Conservation (phyloP, 1,140 invertebrate species). For the Drosophila ohnishii region DNA sequence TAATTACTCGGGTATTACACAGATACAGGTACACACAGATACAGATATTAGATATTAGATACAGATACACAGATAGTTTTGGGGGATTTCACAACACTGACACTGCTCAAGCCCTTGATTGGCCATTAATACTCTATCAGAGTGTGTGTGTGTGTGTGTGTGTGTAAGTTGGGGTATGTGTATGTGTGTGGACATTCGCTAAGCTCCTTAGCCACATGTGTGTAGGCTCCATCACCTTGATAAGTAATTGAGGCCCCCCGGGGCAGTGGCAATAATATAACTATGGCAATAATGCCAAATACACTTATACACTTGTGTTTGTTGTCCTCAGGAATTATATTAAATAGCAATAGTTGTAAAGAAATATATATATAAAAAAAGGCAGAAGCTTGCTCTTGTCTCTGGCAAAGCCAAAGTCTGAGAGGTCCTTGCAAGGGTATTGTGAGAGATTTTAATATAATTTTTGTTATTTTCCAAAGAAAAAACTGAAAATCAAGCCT, state of each 20-base stretch:
- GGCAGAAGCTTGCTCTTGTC: slow-evolving; percentile 4
- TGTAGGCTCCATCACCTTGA: slow-evolving; percentile 23
- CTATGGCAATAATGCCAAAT: slow-evolving; percentile 40
- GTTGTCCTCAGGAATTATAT: slow-evolving; percentile 13
- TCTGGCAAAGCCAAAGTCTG: slow-evolving; percentile 17
- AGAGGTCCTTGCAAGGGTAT: slow-evolving; percentile 3
- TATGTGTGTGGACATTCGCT: slow-evolving; percentile 7
- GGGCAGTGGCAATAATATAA: slow-evolving; percentile 19
- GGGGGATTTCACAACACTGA: slow-evolving; percentile 6
- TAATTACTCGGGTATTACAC: slow-evolving; percentile 31
- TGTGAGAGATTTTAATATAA: background rate
- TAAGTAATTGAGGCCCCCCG: slow-evolving; percentile 43
- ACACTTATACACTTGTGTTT: slow-evolving; percentile 8
- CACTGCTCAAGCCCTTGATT: slow-evolving; percentile 8
- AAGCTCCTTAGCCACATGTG: slow-evolving; percentile 35
- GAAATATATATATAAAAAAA: slow-evolving; percentile 1
- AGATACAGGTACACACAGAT: slow-evolving; percentile 41
- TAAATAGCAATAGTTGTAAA: slow-evolving; percentile 15
- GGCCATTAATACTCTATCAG: slow-evolving; percentile 25
- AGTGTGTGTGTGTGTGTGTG: background rate
- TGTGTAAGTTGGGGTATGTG: background rate
- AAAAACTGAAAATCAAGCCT: no score
- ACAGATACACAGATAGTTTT: slow-evolving; percentile 27
- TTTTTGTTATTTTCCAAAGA: no score
- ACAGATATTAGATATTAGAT: slow-evolving; percentile 21